Evolutionary conservation across 2,888 invertebrate genomes (phyloP), one percentile per base, ranked within the genome.

Genomic region (Pammene aurita): DNA sequence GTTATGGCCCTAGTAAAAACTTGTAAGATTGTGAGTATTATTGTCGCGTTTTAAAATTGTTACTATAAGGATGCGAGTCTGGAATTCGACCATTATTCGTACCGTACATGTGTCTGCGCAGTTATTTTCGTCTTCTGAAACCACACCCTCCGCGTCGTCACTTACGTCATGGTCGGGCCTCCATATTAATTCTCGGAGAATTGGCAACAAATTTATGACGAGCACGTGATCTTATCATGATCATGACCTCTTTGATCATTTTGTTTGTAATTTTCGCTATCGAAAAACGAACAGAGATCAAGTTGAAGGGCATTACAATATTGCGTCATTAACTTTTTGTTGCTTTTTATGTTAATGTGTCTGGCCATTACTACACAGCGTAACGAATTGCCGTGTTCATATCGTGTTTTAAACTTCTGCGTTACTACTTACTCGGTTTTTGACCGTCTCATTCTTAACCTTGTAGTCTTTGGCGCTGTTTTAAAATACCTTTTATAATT

Each of bases 111-210:
- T 60, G 65, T 46, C 16, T 72, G 76, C 73, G 78, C 52, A 74
- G 73, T 75, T 86, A 86, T 83, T 81, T 84, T 80, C 55, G 58
- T 69, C 70, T 69, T 66, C 26, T 26, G 26, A 71, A 70, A 77
- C 84, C 86, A 84, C 86, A 81, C 88, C 85, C 82, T 80, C 83
- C 66, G 68, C 63, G 42, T 60, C 67, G 64, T 69, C 64, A 68
- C 65, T 75, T 79, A 79, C 87, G 85, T 89, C 88, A 89, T 70
- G 71, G 82, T 78, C 88, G 80, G 81, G 89, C 86, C 89, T 85
- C 84, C 82, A 61, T 73, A 72, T 75, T 72, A 73, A 77, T 75
- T 73, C 68, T 69, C 67, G 71, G 65, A 54, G 54, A 65, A 60
- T 65, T 60, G 34, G 68, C 50, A 68, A 42, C 64, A 48, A 54